Evolutionary conservation across 2,797 vertebrate species (phyloP).

Genomic region (Odontamblyopus lacepedii): DNA sequence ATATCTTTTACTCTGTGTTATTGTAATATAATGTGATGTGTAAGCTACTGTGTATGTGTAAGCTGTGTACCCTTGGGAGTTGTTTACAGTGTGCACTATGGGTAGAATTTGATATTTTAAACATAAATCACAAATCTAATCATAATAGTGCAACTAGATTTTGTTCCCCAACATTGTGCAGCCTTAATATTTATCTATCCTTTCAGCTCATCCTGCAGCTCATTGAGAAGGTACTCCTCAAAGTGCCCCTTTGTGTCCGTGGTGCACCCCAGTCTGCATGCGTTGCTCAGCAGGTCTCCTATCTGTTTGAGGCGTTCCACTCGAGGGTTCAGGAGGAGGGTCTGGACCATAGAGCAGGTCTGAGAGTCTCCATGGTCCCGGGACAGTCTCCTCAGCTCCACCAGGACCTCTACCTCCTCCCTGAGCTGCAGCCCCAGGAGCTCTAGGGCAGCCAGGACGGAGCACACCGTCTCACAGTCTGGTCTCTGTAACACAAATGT

Average conservation of each 20-base stretch:
- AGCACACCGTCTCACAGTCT: slow-evolving; percentile 57
- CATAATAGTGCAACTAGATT: too few species aligned
- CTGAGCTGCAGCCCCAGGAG: slow-evolving; percentile 74
- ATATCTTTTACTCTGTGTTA: too few species aligned
- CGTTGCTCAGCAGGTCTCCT: slow-evolving; percentile 77
- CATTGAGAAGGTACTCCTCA: slow-evolving; percentile 79
- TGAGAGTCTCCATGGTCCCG: slow-evolving; percentile 54
- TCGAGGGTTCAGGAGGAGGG: slow-evolving; percentile 71
- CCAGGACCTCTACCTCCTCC: slow-evolving; percentile 69
- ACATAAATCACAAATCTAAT: too few species aligned
- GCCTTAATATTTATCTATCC: neutral
- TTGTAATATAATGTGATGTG: too few species aligned
- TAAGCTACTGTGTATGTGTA: too few species aligned
- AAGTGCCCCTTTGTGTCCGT: slow-evolving; percentile 62
- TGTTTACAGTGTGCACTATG: too few species aligned
- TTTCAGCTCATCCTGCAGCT: slow-evolving; percentile 70
- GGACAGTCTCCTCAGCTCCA: slow-evolving; percentile 73
- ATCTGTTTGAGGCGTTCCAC: slow-evolving; percentile 72
- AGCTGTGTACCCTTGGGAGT: too few species aligned
- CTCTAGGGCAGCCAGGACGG: slow-evolving; percentile 72
- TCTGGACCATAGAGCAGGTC: slow-evolving; percentile 61
- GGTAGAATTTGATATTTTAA: too few species aligned
- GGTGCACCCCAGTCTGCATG: slow-evolving; percentile 71
- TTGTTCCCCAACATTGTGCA: too few species aligned
- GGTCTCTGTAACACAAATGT: slow-evolving; percentile 62